Evolutionary conservation across 1,140 invertebrate genomes (phyloP), one percentile per base, ranked within the genome.

Genomic region (Tetramorium alpestre): DNA sequence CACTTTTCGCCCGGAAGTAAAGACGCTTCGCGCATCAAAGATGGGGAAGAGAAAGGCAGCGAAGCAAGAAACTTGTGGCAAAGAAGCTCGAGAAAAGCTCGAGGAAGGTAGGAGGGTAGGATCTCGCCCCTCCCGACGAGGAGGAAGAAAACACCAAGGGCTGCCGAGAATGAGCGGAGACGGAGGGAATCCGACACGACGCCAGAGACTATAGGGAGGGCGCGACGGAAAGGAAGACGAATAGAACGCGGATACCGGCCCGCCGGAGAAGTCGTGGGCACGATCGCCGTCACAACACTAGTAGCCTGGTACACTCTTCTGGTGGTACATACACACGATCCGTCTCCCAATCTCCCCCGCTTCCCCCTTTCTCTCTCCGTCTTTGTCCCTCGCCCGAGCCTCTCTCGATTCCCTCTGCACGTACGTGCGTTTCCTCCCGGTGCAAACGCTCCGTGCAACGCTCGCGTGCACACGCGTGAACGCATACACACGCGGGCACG

Each of bases 241-340:
- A 88, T 75, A 86, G 87, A 80, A 91, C 85, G 75, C 75, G 90
- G 87, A 82, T 88, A 54, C 64, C 69, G 82, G 65, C 41, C 51
- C 82, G 85, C 62, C 73, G 70, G 85, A 87, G 87, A 89, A 91
- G 88, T 93, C 91, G 91, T 92, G 92, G 92, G 86, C 89, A 92
- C 92, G 89, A 91, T 94, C 87, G 93, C 92, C 92, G 93, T 93
- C 93, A 93, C 92, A 93, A 94, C 92, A 94, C 93, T 94, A 93
- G 93, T 91, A 91, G 93, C 90, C 89, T 62, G 88, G 62, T 90
- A 90, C 88, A 87, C 91, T 91, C 88, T 90, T 91, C 90, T 88
- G 84, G 81, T 87, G 84, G 76, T 85, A 85, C 78, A 90, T 87
- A 92, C 76, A 82, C 87, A 80, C 85, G 81, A 58, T 82, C 84